These are phyloP conservation scores for Onychomys torridus DNA, from an alignment of 2,797 vertebrate genomes.

Conservation along the genomic window DNA sequence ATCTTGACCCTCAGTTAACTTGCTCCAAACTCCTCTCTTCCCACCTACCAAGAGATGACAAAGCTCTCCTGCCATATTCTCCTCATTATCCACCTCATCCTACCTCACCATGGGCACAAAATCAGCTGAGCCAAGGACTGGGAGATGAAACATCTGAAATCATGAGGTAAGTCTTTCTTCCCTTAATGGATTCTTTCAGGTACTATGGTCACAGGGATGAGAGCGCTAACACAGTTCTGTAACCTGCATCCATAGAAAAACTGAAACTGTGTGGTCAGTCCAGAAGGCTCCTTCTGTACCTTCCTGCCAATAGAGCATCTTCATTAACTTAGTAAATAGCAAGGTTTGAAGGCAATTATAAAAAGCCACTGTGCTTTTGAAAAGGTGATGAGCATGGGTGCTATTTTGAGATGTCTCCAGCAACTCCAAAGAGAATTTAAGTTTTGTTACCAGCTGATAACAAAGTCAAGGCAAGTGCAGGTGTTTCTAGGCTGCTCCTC, in stretches of 20 bases:
- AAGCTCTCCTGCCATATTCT: not conserved
- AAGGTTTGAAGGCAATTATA: not conserved
- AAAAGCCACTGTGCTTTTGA: not conserved
- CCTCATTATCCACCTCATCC: not conserved
- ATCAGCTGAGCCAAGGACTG: not conserved
- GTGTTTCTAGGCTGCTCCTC: not conserved
- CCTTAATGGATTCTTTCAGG: not conserved
- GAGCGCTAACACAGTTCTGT: not conserved
- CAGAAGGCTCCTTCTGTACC: not conserved
- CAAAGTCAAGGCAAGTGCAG: not conserved
- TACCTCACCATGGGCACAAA: not conserved
- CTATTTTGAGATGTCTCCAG: not conserved
- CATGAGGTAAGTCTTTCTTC: not conserved
- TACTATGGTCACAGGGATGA: not conserved
- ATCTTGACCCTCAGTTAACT: not conserved
- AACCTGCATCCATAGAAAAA: not conserved
- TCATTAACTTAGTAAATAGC: not conserved
- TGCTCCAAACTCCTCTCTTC: not conserved
- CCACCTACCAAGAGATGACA: not conserved
- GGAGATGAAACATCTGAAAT: not conserved
- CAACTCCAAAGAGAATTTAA: not conserved
- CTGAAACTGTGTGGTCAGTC: not conserved
- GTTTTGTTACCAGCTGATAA: not conserved
- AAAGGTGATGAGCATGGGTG: not conserved
- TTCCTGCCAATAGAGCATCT: not conserved